Evolutionary conservation across 1,140 invertebrate species (phyloP).

Genomic region (Eulimnadia texana): DNA sequence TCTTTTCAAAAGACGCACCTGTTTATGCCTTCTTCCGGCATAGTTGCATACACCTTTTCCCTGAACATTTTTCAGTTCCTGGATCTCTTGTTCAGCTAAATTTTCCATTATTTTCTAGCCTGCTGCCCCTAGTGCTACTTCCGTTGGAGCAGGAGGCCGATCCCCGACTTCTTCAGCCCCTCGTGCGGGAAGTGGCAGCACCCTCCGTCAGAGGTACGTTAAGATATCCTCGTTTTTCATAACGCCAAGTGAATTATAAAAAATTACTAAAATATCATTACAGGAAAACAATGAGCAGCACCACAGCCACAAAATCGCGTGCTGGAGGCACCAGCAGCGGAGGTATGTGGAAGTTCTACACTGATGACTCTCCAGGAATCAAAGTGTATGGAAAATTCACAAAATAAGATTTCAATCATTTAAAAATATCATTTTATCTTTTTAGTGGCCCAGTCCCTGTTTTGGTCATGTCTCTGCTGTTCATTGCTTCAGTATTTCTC

Average conservation of each 20-base stretch:
- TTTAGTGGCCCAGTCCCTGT: slow-evolving; percentile 96
- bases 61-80: too few species aligned
- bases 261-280: slow-evolving; percentile 8
- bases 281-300: slow-evolving; percentile 39
- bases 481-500: slow-evolving; percentile 99
- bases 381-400: slow-evolving; percentile 90
- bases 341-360: slow-evolving; percentile 99
- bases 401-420: slow-evolving; percentile 10
- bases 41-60: too few species aligned
- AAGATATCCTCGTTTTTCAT: too few species aligned
- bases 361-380: slow-evolving; percentile 97
- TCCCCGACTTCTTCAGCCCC: slow-evolving; percentile 55
- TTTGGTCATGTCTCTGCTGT: slow-evolving; percentile 94
- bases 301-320: slow-evolving; percentile 50
- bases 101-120: too few species aligned
- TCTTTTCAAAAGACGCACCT: too few species aligned
- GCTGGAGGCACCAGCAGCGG: slow-evolving; percentile 70
- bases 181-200: slow-evolving; percentile 47
- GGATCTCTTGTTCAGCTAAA: too few species aligned
- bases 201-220: slow-evolving; percentile 59
- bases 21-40: too few species aligned
- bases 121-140: slow-evolving; percentile 75
- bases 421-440: slow-evolving; percentile 26
- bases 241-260: not conserved
- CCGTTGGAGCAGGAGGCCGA: slow-evolving; percentile 64